phyloP scores from a whole-genome alignment of 2,113 vertebrate species.

The Narcine bancroftii region DNA sequence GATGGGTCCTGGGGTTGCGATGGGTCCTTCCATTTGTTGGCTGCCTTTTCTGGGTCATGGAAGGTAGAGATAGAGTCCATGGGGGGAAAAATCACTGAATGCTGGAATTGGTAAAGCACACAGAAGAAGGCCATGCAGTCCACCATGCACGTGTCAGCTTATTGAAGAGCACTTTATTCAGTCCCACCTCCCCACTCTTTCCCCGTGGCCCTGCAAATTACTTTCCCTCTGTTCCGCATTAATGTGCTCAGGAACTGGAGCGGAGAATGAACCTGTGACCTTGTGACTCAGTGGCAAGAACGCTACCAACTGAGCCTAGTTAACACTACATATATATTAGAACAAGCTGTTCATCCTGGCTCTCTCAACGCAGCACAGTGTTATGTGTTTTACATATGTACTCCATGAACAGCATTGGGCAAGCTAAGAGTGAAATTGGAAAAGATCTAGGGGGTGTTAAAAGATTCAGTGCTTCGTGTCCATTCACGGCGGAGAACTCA shows the following conservation, averaged over 20 bases:
- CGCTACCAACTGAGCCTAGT: constrained; percentile 29
- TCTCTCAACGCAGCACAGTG: constrained; percentile 16
- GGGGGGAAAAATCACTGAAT: too few species aligned
- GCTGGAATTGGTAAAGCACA: too few species aligned
- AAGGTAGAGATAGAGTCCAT: too few species aligned
- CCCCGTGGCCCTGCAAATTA: too few species aligned
- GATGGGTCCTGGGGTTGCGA: too few species aligned
- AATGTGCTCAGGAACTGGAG: constrained; percentile 24
- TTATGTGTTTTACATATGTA: constrained; percentile 34
- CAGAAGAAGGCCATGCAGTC: too few species aligned
- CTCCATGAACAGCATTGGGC: constrained; percentile 15
- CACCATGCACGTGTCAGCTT: too few species aligned
- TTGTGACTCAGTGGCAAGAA: constrained; percentile 29
- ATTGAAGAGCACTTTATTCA: too few species aligned
- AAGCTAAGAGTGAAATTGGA: neutral
- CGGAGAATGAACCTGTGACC: constrained; percentile 31
- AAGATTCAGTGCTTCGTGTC: constrained; percentile 6
- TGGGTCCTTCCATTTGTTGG: too few species aligned
- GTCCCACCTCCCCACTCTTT: too few species aligned
- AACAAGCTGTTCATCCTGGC: constrained; percentile 32
- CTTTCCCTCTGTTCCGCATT: neutral
- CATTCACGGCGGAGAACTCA: neutral
- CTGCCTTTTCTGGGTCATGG: too few species aligned
- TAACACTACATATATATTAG: constrained; percentile 31
- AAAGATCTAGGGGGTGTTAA: constrained; percentile 20